Evolutionary conservation across 2,113 vertebrate genomes (phyloP), one percentile per base, ranked within the genome.

Genomic region (Electrona antarctica): DNA sequence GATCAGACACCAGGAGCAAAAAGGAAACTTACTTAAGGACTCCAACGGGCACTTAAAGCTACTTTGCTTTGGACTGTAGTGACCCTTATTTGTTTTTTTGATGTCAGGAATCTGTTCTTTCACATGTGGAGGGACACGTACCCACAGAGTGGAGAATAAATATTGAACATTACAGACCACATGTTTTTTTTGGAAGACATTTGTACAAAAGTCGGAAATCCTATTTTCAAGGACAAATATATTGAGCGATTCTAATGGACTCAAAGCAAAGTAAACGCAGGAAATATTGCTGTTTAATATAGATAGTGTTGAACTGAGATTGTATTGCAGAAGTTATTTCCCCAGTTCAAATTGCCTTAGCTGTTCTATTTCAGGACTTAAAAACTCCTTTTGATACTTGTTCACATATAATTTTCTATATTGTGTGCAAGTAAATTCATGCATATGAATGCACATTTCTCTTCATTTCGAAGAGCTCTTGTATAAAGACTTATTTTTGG

Each of bases 371-470:
- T 87, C 89, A 91, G 91, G 92, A 93, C 88, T 90, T 80, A 72
- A 86, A 21, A 82, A 41, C 77, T 62, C 73, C 86, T 89, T 41
- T 88, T 82, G 64, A 84, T 86, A 88, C 90, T 90, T 87, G 91
- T 88, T 86, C 87, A 87, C 85, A 69, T 93, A 93, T 93, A 91
- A 92, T 93, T 93, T 92, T 94, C 91, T 94, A 92, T 94, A 93
- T 89, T 69, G 82, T 85, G 88, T 49, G 72, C 88, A 88, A 87
- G 90, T 90, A 83, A 82, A 91, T 91, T 90, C 81, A 86, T 90
- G 87, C 90, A 90, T 84, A 83, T 89, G 83, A 85, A 90, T 92
- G 89, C 82, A 89, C 65, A 89, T 91, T 91, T 93, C 89, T 92
- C 93, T 94, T 94, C 92, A 77, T 93, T 92, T 92, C 72, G 93